These are phyloP conservation scores for Saccopteryx leptura DNA, from an alignment of 2,113 vertebrate genomes.

Conservation along the genomic window DNA sequence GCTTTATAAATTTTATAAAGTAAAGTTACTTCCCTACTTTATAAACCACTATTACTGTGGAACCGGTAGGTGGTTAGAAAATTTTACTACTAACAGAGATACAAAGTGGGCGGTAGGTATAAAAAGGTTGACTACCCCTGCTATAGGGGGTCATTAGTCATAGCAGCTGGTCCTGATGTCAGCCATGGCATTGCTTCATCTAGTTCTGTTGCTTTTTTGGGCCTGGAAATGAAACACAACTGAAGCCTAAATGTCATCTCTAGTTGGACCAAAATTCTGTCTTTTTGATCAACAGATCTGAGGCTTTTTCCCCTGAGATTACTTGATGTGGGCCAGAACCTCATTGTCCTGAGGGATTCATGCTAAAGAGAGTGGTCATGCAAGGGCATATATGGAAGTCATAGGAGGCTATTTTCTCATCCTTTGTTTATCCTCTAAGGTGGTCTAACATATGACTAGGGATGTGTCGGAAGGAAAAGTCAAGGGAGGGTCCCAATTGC, in stretches of 20 bases:
- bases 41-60: too few species aligned
- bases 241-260: background rate
- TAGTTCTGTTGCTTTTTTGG: background rate
- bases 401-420: background rate
- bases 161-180: background rate
- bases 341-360: background rate
- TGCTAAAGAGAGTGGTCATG: background rate
- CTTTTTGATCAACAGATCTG: background rate
- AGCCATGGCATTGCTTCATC: background rate
- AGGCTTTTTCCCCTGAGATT: background rate
- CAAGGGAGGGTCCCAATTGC: background rate
- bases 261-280: background rate
- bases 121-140: too few species aligned
- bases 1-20: too few species aligned
- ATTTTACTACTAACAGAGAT: too few species aligned
- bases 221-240: background rate
- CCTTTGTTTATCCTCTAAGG: background rate
- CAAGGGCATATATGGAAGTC: background rate
- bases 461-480: background rate
- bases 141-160: background rate
- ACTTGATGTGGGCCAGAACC: background rate
- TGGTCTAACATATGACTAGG: background rate
- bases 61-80: too few species aligned
- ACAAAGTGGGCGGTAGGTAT: too few species aligned
- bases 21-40: too few species aligned